Evolutionary conservation across 1,140 invertebrate species (phyloP).

Genomic region (Drosophila hydei): DNA sequence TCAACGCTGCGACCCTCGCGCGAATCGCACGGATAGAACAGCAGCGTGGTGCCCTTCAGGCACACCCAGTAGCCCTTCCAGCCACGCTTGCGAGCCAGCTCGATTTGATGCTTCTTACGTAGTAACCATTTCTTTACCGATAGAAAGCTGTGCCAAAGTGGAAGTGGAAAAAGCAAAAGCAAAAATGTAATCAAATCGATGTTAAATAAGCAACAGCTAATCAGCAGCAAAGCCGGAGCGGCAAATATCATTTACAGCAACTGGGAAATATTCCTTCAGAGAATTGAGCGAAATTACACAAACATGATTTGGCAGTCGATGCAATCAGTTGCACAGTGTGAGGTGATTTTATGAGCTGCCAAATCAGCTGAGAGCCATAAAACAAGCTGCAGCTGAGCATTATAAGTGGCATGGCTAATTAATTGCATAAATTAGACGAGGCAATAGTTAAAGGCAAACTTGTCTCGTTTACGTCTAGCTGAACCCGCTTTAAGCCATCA

Average conservation of each 20-base stretch:
- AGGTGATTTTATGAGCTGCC: conserved; percentile 4
- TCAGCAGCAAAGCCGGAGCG: neutral
- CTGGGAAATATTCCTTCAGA: neutral
- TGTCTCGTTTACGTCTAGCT: too few species aligned
- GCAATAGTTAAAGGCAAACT: too few species aligned
- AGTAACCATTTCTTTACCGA: conserved; percentile 99
- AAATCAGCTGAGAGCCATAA: conserved; percentile 1
- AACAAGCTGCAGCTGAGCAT: too few species aligned
- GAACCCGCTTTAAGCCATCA: too few species aligned
- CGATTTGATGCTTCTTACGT: conserved; percentile 98
- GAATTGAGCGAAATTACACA: neutral
- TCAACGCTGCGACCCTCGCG: conserved; percentile 95
- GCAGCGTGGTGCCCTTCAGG: conserved; percentile 97
- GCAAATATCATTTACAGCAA: conserved; percentile 14
- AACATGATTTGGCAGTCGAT: neutral
- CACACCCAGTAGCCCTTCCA: conserved; percentile 99
- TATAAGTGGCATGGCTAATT: neutral
- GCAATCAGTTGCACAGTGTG: neutral
- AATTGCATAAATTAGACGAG: too few species aligned
- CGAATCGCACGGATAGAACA: conserved; percentile 98
- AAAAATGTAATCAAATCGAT: conserved; percentile 6
- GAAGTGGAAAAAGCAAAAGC: neutral
- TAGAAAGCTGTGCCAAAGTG: conserved; percentile 89
- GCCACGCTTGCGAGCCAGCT: conserved; percentile 96
- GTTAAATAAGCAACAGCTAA: conserved; percentile 3